Conservation (phyloP, 92 coral and sea anemone species). For the Pocillopora grandis region DNA sequence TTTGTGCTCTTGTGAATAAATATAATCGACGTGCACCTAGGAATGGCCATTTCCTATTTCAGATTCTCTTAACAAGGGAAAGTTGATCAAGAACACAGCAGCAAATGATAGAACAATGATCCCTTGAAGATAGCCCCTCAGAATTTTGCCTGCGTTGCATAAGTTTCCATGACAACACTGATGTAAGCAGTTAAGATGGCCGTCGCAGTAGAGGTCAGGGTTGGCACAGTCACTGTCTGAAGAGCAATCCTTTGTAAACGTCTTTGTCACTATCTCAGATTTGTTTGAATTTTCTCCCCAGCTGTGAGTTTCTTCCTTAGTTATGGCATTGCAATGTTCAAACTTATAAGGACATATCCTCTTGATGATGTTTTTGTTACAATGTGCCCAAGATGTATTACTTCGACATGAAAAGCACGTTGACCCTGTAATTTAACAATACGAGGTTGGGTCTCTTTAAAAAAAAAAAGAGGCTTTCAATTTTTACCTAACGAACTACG, state of each 20-base stretch:
- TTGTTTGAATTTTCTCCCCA: not conserved
- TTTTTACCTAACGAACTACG: too few species aligned
- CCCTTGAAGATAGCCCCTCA: not conserved
- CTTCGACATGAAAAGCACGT: conserved; percentile 26
- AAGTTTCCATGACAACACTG: conserved; percentile 32
- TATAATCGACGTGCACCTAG: too few species aligned
- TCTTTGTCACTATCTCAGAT: not conserved
- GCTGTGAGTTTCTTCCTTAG: not conserved
- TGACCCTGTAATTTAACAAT: conserved; percentile 18
- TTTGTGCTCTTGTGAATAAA: too few species aligned
- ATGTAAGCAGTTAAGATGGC: not conserved
- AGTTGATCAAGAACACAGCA: not conserved
- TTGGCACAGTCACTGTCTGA: not conserved
- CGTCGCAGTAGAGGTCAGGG: not conserved
- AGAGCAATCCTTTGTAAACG: conserved; percentile 25
- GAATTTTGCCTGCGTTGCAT: conserved; percentile 11
- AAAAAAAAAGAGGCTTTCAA: not conserved
- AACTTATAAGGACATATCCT: conserved; percentile 17
- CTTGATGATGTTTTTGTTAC: conserved; percentile 9
- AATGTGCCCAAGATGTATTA: conserved; percentile 26
- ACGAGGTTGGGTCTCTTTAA: not conserved
- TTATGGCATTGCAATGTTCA: conserved; percentile 20
- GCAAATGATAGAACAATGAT: not conserved
- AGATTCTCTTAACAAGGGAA: not conserved
- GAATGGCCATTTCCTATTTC: too few species aligned